Evolutionary conservation across 1,140 invertebrate species (phyloP).

Genomic region (Adoxophyes honmai): DNA sequence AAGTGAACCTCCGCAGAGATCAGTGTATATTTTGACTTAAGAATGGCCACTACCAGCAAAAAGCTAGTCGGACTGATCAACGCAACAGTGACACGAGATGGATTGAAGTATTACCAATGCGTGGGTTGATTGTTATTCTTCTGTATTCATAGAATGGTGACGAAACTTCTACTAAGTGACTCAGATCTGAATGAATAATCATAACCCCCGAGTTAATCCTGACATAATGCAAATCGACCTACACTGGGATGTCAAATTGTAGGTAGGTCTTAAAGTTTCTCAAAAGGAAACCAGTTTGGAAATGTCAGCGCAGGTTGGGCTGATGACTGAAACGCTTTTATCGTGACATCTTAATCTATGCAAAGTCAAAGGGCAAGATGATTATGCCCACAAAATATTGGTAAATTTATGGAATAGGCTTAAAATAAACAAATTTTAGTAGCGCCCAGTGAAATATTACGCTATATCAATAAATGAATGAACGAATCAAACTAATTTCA

Average conservation of each 20-base stretch:
- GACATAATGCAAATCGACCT: constrained; percentile 17
- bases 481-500: no score
- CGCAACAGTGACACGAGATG: constrained; percentile 9
- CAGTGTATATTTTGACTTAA: neutral
- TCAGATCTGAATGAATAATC: constrained; percentile 44
- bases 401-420: constrained; percentile 5
- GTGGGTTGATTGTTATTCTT: constrained; percentile 48
- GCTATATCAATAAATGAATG: no score
- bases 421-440: no score
- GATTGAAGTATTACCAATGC: constrained; percentile 18
- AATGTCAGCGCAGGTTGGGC: constrained; percentile 31
- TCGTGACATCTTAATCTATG: constrained; percentile 36
- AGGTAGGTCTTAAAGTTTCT: constrained; percentile 27
- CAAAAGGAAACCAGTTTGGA: constrained; percentile 36
- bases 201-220: constrained; percentile 24
- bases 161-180: constrained; percentile 47
- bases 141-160: constrained; percentile 40
- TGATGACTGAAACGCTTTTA: constrained; percentile 31
- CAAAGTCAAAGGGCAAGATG: constrained; percentile 23
- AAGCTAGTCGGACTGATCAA: neutral
- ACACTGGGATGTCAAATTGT: constrained; percentile 25
- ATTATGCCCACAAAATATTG: constrained; percentile 23
- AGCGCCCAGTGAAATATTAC: no score
- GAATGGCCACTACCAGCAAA: neutral
- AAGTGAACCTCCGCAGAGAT: neutral